A percentile compares a stretch with the other conserved stretches of the same genome.
Conservation (phyloP, 2,797 vertebrate species). For the Ambastaia sidthimunki region DNA sequence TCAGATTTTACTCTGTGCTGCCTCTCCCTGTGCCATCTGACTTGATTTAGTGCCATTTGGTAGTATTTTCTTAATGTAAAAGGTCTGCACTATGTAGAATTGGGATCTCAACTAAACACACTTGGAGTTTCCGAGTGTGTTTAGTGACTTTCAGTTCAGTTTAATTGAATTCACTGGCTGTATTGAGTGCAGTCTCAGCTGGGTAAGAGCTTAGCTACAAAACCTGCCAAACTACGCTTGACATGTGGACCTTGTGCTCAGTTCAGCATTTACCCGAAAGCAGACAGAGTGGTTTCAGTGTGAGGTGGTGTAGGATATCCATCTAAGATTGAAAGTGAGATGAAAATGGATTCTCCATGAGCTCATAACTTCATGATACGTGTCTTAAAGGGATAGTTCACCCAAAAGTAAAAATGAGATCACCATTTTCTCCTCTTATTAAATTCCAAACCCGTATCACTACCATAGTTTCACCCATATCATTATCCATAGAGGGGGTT, state of each 20-base stretch:
- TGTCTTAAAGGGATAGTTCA: background rate
- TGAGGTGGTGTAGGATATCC: conserved; percentile 1
- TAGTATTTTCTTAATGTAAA: conserved; percentile 31
- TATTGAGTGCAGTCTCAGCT: conserved; percentile 44
- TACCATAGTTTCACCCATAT: too few species aligned
- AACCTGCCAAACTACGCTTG: conserved; percentile 13
- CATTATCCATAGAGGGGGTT: too few species aligned
- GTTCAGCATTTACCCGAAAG: background rate
- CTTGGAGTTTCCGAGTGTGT: conserved; percentile 43
- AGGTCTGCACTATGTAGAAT: conserved; percentile 36
- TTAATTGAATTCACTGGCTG: conserved; percentile 53
- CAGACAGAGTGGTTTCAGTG: conserved; percentile 4
- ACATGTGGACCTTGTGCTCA: conserved; percentile 21
- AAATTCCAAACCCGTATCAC: background rate
- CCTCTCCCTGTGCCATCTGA: conserved; percentile 5
- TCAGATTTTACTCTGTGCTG: conserved; percentile 48
- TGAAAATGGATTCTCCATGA: background rate
- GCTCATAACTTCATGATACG: background rate
- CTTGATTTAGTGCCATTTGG: conserved; percentile 36
- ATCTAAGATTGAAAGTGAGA: background rate
- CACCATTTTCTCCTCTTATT: background rate
- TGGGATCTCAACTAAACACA: conserved; percentile 36
- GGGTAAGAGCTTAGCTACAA: conserved; percentile 34
- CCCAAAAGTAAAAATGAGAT: background rate
- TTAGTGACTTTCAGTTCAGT: conserved; percentile 45